phyloP scores from a whole-genome alignment of 2,113 vertebrate genomes.

The Python bivittatus region DNA sequence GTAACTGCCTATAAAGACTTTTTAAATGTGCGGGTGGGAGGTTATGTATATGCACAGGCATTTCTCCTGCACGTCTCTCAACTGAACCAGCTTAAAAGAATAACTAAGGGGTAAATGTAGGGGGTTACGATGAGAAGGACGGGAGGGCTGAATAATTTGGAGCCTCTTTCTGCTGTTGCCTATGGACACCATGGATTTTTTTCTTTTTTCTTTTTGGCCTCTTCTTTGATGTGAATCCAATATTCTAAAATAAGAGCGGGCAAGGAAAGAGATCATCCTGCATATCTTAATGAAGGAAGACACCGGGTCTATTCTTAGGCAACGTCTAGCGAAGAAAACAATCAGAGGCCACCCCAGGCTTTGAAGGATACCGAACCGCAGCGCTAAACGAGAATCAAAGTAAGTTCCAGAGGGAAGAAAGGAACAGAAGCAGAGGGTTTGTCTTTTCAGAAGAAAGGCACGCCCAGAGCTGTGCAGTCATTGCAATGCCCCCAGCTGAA shows the following conservation, averaged over 20 bases:
- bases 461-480: not conserved
- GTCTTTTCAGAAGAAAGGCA: not conserved
- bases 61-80: not conserved
- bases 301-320: not conserved
- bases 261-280: not conserved
- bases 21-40: too few species aligned
- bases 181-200: not conserved
- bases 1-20: not conserved
- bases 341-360: not conserved
- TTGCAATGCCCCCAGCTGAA: not conserved
- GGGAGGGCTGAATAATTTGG: not conserved
- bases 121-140: too few species aligned
- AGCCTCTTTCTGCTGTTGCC: not conserved
- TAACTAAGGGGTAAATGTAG: not conserved
- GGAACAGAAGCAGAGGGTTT: not conserved
- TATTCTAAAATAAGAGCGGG: not conserved
- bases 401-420: not conserved
- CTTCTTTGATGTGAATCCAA: not conserved
- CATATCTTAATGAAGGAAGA: not conserved
- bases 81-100: not conserved
- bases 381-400: not conserved
- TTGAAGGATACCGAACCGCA: not conserved
- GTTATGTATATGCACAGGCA: too few species aligned
- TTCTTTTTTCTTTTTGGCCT: too few species aligned
- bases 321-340: not conserved